Evolutionary conservation across 2,888 invertebrate species (phyloP).

Genomic region (Theodoxus fluviatilis): DNA sequence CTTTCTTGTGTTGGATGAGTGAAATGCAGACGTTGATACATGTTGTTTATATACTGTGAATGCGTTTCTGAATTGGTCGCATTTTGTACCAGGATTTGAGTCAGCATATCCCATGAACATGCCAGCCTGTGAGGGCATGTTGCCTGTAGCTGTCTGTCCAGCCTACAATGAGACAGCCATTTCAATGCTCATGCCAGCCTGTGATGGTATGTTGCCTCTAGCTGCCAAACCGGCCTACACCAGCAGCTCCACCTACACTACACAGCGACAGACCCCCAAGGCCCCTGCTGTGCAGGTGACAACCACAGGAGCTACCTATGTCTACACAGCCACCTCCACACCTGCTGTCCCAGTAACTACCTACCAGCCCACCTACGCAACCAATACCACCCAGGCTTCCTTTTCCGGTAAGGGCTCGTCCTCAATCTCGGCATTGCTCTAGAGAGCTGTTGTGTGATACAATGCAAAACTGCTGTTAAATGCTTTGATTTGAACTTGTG

Average conservation of each 20-base stretch:
- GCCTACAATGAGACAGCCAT: too few relatives aligned
- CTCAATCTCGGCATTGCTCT: neutral
- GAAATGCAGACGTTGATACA: too few relatives aligned
- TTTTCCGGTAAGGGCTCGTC: slow-evolving; percentile 40
- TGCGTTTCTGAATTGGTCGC: too few relatives aligned
- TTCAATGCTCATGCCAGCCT: too few relatives aligned
- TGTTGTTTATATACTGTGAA: too few relatives aligned
- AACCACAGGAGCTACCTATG: slow-evolving; percentile 53
- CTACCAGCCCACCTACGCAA: slow-evolving; percentile 35
- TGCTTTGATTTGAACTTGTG: neutral
- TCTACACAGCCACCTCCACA: slow-evolving; percentile 51
- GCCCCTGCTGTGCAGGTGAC: slow-evolving; percentile 51
- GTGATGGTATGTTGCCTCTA: slow-evolving; percentile 31
- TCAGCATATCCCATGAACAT: too few relatives aligned
- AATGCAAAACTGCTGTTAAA: neutral
- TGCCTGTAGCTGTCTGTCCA: too few relatives aligned
- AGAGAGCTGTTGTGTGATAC: neutral
- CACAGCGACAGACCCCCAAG: slow-evolving; percentile 54
- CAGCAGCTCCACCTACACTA: slow-evolving; percentile 50
- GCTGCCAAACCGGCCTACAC: slow-evolving; percentile 57
- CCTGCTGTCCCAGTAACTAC: slow-evolving; percentile 50
- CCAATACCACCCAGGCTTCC: slow-evolving; percentile 47
- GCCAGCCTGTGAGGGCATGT: too few relatives aligned
- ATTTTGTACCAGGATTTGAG: too few relatives aligned
- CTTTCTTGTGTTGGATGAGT: too few relatives aligned